Percentiles rank a stretch among this genome's conserved stretches.
Conservation (phyloP, 1,140 invertebrate species). For the Mycetomoellerius zeteki region DNA sequence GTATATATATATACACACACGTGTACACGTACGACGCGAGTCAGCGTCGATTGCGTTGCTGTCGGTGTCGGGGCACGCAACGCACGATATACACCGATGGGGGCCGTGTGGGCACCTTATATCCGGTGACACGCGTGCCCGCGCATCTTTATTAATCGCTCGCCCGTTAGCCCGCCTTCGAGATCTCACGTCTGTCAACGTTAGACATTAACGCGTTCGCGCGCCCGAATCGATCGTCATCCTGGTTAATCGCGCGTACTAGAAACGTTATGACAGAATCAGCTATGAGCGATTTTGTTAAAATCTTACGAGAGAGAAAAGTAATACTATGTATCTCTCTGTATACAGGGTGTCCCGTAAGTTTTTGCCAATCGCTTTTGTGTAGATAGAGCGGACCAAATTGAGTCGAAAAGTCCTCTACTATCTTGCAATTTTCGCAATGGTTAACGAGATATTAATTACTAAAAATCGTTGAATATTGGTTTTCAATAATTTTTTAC, state of each 20-base stretch:
- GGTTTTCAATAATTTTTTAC: too few species aligned
- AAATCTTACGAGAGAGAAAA: too few species aligned
- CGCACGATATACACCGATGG: constrained; percentile 19
- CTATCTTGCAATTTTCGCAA: too few species aligned
- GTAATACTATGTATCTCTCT: too few species aligned
- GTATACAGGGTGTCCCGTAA: too few species aligned
- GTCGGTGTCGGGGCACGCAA: constrained; percentile 21
- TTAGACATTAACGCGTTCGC: constrained; percentile 66
- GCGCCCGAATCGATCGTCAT: constrained; percentile 29
- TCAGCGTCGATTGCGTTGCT: background rate
- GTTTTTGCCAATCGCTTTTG: too few species aligned
- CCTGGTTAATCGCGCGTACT: background rate
- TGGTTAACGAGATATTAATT: too few species aligned
- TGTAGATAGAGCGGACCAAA: too few species aligned
- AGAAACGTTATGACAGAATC: too few species aligned
- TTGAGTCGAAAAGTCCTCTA: too few species aligned
- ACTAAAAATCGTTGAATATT: too few species aligned
- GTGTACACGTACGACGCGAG: background rate
- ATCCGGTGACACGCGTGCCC: constrained; percentile 85
- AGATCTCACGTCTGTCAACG: constrained; percentile 69
- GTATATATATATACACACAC: background rate
- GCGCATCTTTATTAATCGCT: constrained; percentile 85
- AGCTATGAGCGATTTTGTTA: too few species aligned
- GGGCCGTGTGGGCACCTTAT: constrained; percentile 79
- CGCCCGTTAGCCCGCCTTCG: constrained; percentile 74